phyloP scores from a whole-genome alignment of 64 coral and sea anemone species.

The Exaiptasia diaphana region DNA sequence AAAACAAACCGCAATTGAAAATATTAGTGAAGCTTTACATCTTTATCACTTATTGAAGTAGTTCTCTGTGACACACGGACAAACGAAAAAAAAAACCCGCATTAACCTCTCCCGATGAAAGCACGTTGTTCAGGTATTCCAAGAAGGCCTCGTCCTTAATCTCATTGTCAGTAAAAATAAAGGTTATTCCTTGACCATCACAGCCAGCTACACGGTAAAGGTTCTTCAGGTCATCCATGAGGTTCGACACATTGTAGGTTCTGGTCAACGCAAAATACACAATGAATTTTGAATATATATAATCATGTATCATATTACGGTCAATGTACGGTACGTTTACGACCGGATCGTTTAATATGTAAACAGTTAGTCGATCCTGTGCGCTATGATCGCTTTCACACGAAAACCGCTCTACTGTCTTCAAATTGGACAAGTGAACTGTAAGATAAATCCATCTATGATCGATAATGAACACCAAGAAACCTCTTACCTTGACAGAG shows the following conservation, averaged over 20 bases:
- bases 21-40: neutral
- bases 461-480: too few relatives aligned
- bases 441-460: too few relatives aligned
- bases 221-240: constrained; percentile 94
- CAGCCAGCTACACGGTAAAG: constrained; percentile 89
- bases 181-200: constrained; percentile 86
- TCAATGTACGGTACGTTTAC: too few relatives aligned
- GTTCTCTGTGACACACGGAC: neutral
- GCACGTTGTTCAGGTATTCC: constrained; percentile 93
- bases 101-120: constrained; percentile 94
- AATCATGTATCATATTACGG: neutral
- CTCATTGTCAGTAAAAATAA: constrained; percentile 98
- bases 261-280: constrained; percentile 25
- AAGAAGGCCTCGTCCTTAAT: constrained; percentile 95
- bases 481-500: constrained; percentile 81
- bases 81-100: neutral
- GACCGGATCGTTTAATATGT: neutral
- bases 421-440: too few relatives aligned
- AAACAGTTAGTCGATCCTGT: too few relatives aligned
- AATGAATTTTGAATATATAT: neutral
- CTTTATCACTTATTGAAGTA: neutral
- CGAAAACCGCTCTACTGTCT: too few relatives aligned
- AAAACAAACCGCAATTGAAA: neutral
- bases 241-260: constrained; percentile 83
- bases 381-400: too few relatives aligned